Evolutionary conservation across 2,797 vertebrate species (phyloP).

Genomic region (Graptemys geographica): DNA sequence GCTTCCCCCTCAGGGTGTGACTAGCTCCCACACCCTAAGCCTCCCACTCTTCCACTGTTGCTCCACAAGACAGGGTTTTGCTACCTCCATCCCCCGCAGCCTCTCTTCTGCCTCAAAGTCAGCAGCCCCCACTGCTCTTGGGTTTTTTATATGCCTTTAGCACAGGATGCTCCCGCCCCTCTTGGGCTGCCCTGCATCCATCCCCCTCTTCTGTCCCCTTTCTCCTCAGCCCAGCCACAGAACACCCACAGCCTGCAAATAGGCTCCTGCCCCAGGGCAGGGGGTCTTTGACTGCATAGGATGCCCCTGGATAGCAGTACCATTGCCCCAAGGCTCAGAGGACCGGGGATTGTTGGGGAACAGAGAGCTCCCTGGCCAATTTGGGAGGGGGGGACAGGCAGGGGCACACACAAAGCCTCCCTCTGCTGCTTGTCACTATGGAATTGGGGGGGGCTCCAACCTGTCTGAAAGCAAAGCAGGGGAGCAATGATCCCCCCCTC

Average conservation of each 20-base stretch:
- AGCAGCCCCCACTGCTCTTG: neutral
- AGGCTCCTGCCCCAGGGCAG: neutral
- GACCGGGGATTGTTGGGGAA: neutral
- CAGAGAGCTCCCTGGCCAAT: neutral
- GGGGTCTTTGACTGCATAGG: neutral
- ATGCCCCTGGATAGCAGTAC: neutral
- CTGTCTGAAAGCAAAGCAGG: neutral
- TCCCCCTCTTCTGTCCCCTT: neutral
- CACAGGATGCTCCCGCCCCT: neutral
- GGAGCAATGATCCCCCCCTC: neutral
- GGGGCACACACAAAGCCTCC: neutral
- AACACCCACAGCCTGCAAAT: neutral
- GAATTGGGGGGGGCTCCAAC: neutral
- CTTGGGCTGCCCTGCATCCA: neutral
- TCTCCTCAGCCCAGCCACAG: too few species aligned
- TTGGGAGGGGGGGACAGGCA: neutral
- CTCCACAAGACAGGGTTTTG: constrained; percentile 54
- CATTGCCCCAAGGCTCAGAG: neutral
- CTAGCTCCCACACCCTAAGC: constrained; percentile 15
- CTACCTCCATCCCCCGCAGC: constrained; percentile 9
- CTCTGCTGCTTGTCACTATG: neutral
- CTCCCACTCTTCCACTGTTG: constrained; percentile 58
- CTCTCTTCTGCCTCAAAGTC: neutral
- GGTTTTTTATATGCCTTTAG: neutral
- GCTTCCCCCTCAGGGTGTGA: neutral